Conservation (phyloP, 2,797 vertebrate genomes). For the Coregonus ussuriensis region DNA sequence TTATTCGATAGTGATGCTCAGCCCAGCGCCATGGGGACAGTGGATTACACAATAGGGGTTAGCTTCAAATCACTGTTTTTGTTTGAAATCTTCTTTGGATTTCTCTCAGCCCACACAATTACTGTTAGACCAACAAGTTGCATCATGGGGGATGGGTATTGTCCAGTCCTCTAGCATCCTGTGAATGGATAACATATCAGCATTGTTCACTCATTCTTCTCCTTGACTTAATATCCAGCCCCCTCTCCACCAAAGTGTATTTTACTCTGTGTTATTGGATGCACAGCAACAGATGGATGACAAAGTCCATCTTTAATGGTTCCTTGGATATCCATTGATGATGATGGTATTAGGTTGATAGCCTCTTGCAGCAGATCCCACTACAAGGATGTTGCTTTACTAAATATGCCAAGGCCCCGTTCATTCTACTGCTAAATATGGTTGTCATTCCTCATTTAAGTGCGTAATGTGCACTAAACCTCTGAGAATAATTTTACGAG, state of each 20-base stretch:
- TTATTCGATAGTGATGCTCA: conserved; percentile 36
- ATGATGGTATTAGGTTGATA: not conserved
- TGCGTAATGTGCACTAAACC: not conserved
- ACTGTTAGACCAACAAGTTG: conserved; percentile 16
- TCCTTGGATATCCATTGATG: not conserved
- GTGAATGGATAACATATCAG: not conserved
- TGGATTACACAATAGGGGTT: conserved; percentile 26
- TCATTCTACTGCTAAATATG: not conserved
- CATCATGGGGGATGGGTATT: not conserved
- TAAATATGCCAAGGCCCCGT: not conserved
- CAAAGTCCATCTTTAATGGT: not conserved
- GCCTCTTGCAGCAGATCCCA: not conserved
- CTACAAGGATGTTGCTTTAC: not conserved
- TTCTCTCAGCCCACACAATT: conserved; percentile 19
- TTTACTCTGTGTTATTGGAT: not conserved
- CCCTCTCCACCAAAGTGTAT: not conserved
- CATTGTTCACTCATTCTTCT: not conserved
- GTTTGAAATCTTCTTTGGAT: conserved; percentile 24
- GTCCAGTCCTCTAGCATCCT: not conserved
- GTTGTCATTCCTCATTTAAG: not conserved
- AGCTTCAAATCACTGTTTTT: conserved; percentile 28
- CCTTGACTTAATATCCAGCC: not conserved
- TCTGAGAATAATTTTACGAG: not conserved
- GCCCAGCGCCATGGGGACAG: conserved; percentile 24
- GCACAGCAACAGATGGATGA: not conserved